Base-by-base conservation (phyloP, 2,113 vertebrate species). In the Dendropsophus ebraccatus region DNA sequence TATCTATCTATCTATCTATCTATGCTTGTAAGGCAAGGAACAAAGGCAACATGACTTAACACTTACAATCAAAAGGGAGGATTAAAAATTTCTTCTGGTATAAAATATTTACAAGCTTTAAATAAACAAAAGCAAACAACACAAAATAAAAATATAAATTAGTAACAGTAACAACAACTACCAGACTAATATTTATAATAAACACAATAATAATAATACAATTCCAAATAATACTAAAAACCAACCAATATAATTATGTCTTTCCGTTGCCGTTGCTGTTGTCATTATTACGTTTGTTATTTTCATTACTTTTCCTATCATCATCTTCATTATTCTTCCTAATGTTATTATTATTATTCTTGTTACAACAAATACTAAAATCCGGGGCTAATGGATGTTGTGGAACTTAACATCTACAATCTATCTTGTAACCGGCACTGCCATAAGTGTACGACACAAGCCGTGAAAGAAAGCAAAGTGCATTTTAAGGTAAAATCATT, bases 401-500 rank as follows among this genome's bases (percentile, higher is more conserved):
- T 54, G 25, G 49, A 54, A 35, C 49, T 32, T 76, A 76, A 76
- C 41, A 41, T 70, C 67, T 70, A 41, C 67, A 37, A 37, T 37
- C 4, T 70, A 70, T 70, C 67, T 19, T 41, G 9, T 11, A 41
- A 70, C 35, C 12, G 35, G 67, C 32, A 16, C 19, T 41, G 67
- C 19, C 35, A 41, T 41, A 23, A 32, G 54, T 76, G 41, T 75
- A 37, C 14, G 23, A 84, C 35, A 62, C 37, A 62, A 21, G 13
- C 49, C 41, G 5, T 23, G 81, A 70, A 50, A 41, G 58, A 52
- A 70, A 69, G 12, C 35, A 75, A 75, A 84, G 82, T 75, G 82
- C 82, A 41, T 52, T 69, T 69, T 70, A 54, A 85, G 60, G 75
- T 52, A 65, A 78, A 85, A 62, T 78, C 30, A 85, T 78, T 85